These are phyloP conservation scores for Choloepus didactylus DNA, from an alignment of 2,797 vertebrate species.

Conservation along the genomic window DNA sequence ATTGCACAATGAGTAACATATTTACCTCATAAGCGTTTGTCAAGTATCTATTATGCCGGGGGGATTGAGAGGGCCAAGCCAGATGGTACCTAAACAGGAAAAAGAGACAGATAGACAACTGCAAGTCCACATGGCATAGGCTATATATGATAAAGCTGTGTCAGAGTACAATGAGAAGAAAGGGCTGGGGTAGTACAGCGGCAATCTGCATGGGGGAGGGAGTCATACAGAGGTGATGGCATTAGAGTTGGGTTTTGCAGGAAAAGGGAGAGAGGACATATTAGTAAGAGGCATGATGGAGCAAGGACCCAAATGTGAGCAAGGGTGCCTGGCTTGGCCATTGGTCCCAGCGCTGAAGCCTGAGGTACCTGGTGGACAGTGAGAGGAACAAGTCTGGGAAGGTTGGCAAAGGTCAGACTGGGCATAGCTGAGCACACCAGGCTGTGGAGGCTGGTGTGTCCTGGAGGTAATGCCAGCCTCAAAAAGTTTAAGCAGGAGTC, in stretches of 20 bases:
- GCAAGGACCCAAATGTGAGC: background rate
- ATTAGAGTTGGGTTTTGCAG: background rate
- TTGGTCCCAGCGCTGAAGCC: background rate
- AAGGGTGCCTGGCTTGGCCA: background rate
- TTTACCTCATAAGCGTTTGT: background rate
- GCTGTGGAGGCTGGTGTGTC: background rate
- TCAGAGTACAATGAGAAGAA: background rate
- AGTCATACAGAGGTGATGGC: background rate
- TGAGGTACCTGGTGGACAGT: background rate
- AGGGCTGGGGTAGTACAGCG: background rate
- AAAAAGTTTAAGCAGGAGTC: background rate
- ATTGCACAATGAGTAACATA: background rate
- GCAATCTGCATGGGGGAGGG: background rate
- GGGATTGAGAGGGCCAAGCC: background rate
- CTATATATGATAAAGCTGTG: background rate
- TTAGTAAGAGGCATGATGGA: background rate
- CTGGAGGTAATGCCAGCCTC: background rate
- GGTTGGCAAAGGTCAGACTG: background rate
- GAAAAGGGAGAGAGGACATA: background rate
- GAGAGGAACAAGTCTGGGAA: background rate
- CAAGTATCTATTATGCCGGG: background rate
- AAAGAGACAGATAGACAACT: conserved; percentile 1
- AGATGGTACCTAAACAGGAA: background rate
- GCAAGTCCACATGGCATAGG: background rate
- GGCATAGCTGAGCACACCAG: background rate